A percentile compares a stretch with the other conserved stretches of the same genome.
These are phyloP conservation scores for Athalia rosae DNA, from an alignment of 2,888 invertebrate genomes.

Conservation along the genomic window DNA sequence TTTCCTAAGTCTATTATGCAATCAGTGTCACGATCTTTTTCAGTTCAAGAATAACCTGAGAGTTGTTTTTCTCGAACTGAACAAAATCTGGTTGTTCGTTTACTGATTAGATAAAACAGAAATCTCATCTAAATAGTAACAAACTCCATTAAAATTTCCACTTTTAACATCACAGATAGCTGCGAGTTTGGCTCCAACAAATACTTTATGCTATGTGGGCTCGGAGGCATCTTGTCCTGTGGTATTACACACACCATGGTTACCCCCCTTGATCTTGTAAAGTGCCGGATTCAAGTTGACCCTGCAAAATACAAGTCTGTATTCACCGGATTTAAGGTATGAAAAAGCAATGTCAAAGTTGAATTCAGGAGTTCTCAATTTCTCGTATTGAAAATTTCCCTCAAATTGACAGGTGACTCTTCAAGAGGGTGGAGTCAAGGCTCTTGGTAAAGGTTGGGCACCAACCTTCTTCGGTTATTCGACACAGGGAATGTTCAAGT, in stretches of 20 bases:
- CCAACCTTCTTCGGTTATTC: slow-evolving; percentile 98
- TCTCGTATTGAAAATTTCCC: slow-evolving; percentile 1
- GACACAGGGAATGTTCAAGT: slow-evolving; percentile 95
- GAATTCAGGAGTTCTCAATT: background rate
- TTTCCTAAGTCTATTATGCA: background rate
- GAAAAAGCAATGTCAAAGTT: background rate
- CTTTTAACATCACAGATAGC: slow-evolving; percentile 75
- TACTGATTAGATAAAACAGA: background rate
- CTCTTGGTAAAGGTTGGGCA: slow-evolving; percentile 96
- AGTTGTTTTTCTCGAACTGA: background rate
- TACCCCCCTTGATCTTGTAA: slow-evolving; percentile 96
- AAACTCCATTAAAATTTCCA: background rate
- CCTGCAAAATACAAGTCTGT: slow-evolving; percentile 94
- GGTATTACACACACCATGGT: slow-evolving; percentile 95
- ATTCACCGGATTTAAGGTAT: slow-evolving; percentile 84
- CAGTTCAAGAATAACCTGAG: background rate
- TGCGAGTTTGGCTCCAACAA: slow-evolving; percentile 94
- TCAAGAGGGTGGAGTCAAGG: slow-evolving; percentile 89
- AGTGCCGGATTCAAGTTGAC: slow-evolving; percentile 95
- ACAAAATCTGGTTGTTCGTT: background rate
- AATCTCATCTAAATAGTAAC: background rate
- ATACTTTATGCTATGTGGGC: slow-evolving; percentile 93
- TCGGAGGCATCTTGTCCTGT: slow-evolving; percentile 86
- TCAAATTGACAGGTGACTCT: slow-evolving; percentile 79
- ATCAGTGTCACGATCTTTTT: background rate